phyloP scores from a whole-genome alignment of 2,113 vertebrate genomes.

The Stigmatopora argus region DNA sequence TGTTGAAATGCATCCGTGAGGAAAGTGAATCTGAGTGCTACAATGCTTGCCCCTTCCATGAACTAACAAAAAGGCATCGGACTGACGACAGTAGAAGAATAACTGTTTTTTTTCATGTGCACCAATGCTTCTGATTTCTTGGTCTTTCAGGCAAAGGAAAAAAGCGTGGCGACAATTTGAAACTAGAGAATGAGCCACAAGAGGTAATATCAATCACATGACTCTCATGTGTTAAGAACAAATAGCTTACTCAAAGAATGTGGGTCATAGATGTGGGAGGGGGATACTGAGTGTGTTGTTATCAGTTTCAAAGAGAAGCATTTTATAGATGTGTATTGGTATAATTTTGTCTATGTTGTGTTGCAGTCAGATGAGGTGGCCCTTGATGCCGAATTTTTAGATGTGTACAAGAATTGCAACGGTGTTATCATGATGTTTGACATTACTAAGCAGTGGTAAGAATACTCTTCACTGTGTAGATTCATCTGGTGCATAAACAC shows the following conservation, averaged over 20 bases:
- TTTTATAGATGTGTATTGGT: neutral
- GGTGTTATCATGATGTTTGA: slow-evolving; percentile 99
- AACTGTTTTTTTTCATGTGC: neutral
- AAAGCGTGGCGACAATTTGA: slow-evolving; percentile 86
- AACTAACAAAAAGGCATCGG: slow-evolving; percentile 14
- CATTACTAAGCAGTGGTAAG: slow-evolving; percentile 98
- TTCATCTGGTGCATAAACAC: slow-evolving; percentile 1
- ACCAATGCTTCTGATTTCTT: slow-evolving; percentile 7
- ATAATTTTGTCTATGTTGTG: neutral
- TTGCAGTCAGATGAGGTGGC: slow-evolving; percentile 88
- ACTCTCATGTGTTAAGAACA: slow-evolving; percentile 29
- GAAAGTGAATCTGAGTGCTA: slow-evolving; percentile 19
- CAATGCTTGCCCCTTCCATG: slow-evolving; percentile 31
- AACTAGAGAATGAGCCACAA: slow-evolving; percentile 94
- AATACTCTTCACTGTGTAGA: neutral
- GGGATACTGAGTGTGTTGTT: neutral
- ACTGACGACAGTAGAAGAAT: neutral
- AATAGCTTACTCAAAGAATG: slow-evolving; percentile 13
- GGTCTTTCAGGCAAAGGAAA: slow-evolving; percentile 84
- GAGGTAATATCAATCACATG: slow-evolving; percentile 76
- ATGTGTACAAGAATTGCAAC: slow-evolving; percentile 97
- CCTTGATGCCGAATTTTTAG: slow-evolving; percentile 94
- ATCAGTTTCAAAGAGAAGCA: neutral
- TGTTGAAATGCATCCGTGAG: slow-evolving; percentile 13
- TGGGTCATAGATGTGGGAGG: slow-evolving; percentile 23